phyloP scores from a whole-genome alignment of 2,797 vertebrate species.

The Acipenser transmontanus region DNA sequence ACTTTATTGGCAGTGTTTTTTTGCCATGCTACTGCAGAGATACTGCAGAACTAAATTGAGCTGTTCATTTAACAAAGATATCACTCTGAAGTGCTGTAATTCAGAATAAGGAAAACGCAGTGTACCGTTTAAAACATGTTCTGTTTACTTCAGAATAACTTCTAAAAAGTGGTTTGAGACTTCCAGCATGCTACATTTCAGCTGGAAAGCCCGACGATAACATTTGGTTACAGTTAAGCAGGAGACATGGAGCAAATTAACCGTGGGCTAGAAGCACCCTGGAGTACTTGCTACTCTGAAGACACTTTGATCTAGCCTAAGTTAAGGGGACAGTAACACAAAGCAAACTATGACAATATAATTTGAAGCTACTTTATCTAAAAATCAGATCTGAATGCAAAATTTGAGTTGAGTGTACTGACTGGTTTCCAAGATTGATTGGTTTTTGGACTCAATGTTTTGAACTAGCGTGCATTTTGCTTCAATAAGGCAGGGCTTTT shows the following conservation, averaged over 20 bases:
- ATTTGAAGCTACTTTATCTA: too few relatives aligned
- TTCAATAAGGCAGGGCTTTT: too few relatives aligned
- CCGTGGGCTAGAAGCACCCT: neutral
- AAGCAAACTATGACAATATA: too few relatives aligned
- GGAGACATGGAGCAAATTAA: slow-evolving; percentile 4
- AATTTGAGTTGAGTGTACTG: too few relatives aligned
- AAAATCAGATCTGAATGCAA: too few relatives aligned
- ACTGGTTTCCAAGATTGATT: too few relatives aligned
- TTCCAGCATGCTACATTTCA: neutral
- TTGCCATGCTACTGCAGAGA: too few relatives aligned
- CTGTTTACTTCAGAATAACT: neutral
- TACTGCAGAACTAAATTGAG: neutral
- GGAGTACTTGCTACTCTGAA: slow-evolving; percentile 2
- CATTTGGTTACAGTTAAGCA: slow-evolving; percentile 33
- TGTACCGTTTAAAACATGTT: neutral
- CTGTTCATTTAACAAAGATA: slow-evolving; percentile 4
- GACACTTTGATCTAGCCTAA: neutral
- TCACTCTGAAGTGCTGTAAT: neutral
- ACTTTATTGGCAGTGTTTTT: too few relatives aligned
- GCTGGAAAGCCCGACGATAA: neutral
- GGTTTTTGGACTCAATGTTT: too few relatives aligned
- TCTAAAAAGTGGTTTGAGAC: neutral
- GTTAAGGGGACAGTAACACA: too few relatives aligned
- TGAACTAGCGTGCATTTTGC: too few relatives aligned
- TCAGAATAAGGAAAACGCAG: neutral